Conservation (phyloP, 1,140 invertebrate species). For the Neoseiulus cucumeris region DNA sequence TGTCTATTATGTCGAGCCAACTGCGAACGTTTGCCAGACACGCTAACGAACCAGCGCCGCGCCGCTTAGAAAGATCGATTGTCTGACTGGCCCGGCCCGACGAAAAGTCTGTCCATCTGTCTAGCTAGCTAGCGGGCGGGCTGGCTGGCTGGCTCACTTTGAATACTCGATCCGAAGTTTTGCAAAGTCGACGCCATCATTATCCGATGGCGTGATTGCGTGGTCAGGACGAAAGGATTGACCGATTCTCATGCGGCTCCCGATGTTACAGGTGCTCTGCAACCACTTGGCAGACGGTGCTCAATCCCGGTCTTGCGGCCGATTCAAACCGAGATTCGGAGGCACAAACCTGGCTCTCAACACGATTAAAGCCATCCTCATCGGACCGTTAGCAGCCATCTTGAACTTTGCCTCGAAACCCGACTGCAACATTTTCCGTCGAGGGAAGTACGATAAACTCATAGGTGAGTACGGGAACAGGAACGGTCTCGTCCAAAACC, state of each 20-base stretch:
- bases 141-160: not conserved
- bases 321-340: slow-evolving; percentile 29
- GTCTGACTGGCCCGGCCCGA: no score
- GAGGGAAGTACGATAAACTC: slow-evolving; percentile 11
- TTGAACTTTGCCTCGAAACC: slow-evolving; percentile 28
- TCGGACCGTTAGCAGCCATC: slow-evolving; percentile 34
- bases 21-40: no score
- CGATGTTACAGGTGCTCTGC: slow-evolving; percentile 31
- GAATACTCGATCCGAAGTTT: no score
- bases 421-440: slow-evolving; percentile 21
- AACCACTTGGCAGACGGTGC: slow-evolving; percentile 32
- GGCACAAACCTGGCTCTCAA: slow-evolving; percentile 29
- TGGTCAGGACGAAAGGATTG: not conserved
- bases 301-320: slow-evolving; percentile 20
- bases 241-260: no score
- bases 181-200: not conserved
- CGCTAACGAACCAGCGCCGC: no score
- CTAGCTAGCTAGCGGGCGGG: no score
- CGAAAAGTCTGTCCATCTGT: no score
- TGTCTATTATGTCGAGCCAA: no score
- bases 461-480: not conserved
- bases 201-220: not conserved
- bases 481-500: no score
- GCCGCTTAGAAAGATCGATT: no score
- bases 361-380: slow-evolving; percentile 30